Percentiles rank a stretch among this genome's conserved stretches.
phyloP scores from a whole-genome alignment of 1,140 invertebrate genomes.

The Ceratosolen solmsi region DNA sequence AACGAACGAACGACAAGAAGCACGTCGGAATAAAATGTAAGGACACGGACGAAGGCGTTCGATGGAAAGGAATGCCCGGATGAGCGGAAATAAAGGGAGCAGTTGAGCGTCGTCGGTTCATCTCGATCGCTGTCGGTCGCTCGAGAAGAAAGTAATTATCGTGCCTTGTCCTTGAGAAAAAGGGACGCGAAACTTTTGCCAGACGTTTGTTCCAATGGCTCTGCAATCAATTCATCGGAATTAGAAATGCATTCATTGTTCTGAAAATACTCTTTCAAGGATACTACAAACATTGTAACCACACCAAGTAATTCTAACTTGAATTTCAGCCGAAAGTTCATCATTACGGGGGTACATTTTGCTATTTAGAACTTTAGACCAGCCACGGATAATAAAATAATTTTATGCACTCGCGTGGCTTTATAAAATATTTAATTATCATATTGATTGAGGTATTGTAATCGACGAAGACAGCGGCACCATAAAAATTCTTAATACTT shows the following conservation, averaged over 20 bases:
- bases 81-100: background rate
- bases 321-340: too few relatives aligned
- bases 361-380: too few relatives aligned
- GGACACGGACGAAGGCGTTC: background rate
- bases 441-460: too few relatives aligned
- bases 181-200: conserved; percentile 55
- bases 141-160: conserved; percentile 63
- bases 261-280: conserved; percentile 54
- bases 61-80: background rate
- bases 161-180: conserved; percentile 57
- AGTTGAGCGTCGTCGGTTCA: conserved; percentile 49
- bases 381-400: too few relatives aligned
- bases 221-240: conserved; percentile 49
- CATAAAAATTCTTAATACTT: too few relatives aligned
- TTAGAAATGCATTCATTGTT: conserved; percentile 58
- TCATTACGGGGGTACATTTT: too few relatives aligned
- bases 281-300: background rate
- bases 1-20: too few relatives aligned
- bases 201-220: conserved; percentile 51
- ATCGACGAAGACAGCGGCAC: too few relatives aligned
- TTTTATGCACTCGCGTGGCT: too few relatives aligned
- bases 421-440: too few relatives aligned
- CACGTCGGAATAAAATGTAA: too few relatives aligned
- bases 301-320: too few relatives aligned
- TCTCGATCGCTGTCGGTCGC: conserved; percentile 51